Evolutionary conservation across 2,113 vertebrate genomes (phyloP), one percentile per base, ranked within the genome.

Genomic region (Petromus typicus): DNA sequence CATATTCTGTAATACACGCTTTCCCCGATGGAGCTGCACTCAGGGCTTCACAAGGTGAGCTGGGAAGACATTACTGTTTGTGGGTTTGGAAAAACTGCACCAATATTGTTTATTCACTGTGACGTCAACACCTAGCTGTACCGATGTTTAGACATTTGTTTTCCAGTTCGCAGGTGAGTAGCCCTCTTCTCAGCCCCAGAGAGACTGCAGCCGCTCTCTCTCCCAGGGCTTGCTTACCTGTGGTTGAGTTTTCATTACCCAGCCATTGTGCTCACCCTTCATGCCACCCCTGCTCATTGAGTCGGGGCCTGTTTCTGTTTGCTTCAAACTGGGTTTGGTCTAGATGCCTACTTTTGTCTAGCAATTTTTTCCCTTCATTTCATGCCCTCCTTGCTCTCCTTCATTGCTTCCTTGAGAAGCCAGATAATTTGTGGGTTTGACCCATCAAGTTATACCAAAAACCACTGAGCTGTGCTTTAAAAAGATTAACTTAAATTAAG

Each of bases 231-330:
- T 69, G 76, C 71, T 95, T 95, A 90, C 90, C 95, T 97, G 94
- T n/a, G 20, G 96, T 97, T 94, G 45, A 73, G 81, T 67, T 97
- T 96, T 81, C 96, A 40, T 98, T 96, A 94, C 1, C 4, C 90
- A 89, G 82, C 83, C 4, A 4, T 96, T 97, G 90, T 67, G 63
- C 79, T 94, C 90, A 37, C 59, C 69, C 83, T 91, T 96, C 95
- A 73, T 51, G 71, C 96, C 96, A 95, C 87, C 93, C 95, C 76
- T 1, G 4, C 89, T 95, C 98, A 98, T 98, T 98, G 97, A 98
- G 98, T 96, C 98, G 95, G 97, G 95, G 96, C 48, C 17, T 92
- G 78, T 25, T 95, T 97, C 96, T 98, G 82, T 96, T 97, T 96
- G 88, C 94, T 97, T 95, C 89, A 97, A 83, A 91, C 67, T 97